Evolutionary conservation across 2,113 vertebrate species (phyloP), one percentile per base, ranked within the genome.

Genomic region (Sialia sialis): DNA sequence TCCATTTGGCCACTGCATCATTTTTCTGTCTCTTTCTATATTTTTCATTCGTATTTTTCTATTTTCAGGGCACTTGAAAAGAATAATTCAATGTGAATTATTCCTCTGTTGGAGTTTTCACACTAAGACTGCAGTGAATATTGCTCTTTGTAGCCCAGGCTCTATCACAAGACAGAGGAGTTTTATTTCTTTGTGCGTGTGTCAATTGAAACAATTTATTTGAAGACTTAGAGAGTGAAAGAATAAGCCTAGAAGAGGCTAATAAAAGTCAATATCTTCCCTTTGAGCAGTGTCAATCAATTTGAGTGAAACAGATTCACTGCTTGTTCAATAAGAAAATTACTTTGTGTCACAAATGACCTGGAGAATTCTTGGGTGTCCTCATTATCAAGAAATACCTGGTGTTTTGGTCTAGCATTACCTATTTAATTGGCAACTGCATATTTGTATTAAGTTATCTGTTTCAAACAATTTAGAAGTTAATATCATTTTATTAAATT

Each of bases 221-320:
- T 91, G 81, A 95, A 90, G 46, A 23, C 27, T 78, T 43, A 56
- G 11, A 69, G 25, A 83, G 29, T 36, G 29, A 79, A 92, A 87
- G 17, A 92, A 89, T 92, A 90, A 74, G 18, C 52, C 85, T 77
- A 90, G 77, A 90, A 80, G 34, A 95, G 27, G 27, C 66, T 94
- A 95, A 92, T 95, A 95, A 89, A 95, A 95, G 87, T 94, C 87
- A 92, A 21, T 92, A 93, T 81, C 38, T 91, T 36, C 67, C 46
- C 51, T 95, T 64, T 95, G 68, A 95, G 44, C 29, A 86, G 11
- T 49, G 49, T 80, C 93, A 74, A 51, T 93, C 91, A 95, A 78
- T 93, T 70, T 86, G 49, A 85, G 23, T 80, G 87, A 95, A 95
- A 94, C 55, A 84, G 73, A 62, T 77, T 84, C 80, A 48, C 41